Conservation (phyloP, 2,888 invertebrate genomes). For the Ditula angustiorana region DNA sequence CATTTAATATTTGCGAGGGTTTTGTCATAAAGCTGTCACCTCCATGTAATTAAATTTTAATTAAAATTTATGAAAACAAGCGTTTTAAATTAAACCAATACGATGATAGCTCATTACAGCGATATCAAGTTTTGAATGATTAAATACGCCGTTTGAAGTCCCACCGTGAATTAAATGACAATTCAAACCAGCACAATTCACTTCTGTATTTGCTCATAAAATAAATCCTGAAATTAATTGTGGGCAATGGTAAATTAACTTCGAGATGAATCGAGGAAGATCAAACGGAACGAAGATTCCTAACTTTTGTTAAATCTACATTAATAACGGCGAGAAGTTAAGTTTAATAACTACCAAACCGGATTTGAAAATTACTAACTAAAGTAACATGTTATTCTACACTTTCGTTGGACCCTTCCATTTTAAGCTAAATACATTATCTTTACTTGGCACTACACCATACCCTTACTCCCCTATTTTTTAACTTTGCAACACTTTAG, state of each 20-base stretch:
- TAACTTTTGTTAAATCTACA: too few relatives aligned
- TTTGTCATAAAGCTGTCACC: background rate
- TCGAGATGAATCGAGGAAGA: background rate
- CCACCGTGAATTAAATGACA: background rate
- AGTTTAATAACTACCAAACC: too few relatives aligned
- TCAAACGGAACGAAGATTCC: background rate
- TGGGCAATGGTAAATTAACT: background rate
- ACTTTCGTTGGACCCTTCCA: too few relatives aligned
- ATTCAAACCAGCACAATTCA: constrained; percentile 18
- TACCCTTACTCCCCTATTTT: too few relatives aligned
- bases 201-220: constrained; percentile 8
- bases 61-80: constrained; percentile 20
- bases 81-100: constrained; percentile 37
- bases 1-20: background rate
- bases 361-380: too few relatives aligned
- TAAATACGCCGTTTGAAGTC: background rate
- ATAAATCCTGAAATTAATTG: background rate
- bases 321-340: too few relatives aligned
- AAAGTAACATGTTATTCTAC: too few relatives aligned
- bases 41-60: background rate
- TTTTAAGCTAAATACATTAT: too few relatives aligned
- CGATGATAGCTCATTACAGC: constrained; percentile 16
- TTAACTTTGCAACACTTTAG: too few relatives aligned
- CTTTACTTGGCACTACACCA: too few relatives aligned
- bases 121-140: constrained; percentile 4